A percentile compares a stretch with the other conserved stretches of the same genome.
Conservation (phyloP, 2,113 vertebrate genomes). For the Casuarius casuarius region DNA sequence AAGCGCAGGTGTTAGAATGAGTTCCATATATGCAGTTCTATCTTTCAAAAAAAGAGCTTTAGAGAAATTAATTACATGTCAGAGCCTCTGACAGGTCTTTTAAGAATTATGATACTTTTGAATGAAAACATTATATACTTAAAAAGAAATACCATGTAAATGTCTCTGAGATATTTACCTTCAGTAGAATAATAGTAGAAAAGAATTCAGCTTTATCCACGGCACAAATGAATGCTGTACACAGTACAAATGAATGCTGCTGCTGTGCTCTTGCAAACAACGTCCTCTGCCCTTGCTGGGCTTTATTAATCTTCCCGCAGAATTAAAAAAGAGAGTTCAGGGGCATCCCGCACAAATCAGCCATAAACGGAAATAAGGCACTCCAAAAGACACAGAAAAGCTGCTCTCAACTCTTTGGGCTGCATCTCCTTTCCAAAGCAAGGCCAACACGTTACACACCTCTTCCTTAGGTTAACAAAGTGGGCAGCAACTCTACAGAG, state of each 20-base stretch:
- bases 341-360: not conserved
- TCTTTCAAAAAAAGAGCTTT: constrained; percentile 63
- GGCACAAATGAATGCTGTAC: not conserved
- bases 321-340: not conserved
- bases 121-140: constrained; percentile 74
- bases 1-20: constrained; percentile 41
- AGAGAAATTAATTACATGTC: constrained; percentile 74
- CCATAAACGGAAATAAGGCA: too few species aligned
- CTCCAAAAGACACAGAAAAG: not conserved
- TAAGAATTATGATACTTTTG: constrained; percentile 72
- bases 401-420: not conserved
- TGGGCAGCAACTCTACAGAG: not conserved
- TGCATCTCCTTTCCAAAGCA: not conserved
- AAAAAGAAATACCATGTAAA: constrained; percentile 70
- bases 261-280: not conserved
- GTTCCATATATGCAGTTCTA: constrained; percentile 27
- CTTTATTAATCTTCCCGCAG: not conserved
- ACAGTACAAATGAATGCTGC: not conserved
- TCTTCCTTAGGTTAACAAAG: accelerated
- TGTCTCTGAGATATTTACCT: constrained; percentile 61
- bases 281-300: not conserved
- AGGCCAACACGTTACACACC: accelerated
- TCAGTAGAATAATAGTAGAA: constrained; percentile 44
- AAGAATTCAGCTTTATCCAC: not conserved
- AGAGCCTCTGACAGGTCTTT: constrained; percentile 71